Conservation (phyloP, 2,888 invertebrate genomes). For the Chesias legatella region DNA sequence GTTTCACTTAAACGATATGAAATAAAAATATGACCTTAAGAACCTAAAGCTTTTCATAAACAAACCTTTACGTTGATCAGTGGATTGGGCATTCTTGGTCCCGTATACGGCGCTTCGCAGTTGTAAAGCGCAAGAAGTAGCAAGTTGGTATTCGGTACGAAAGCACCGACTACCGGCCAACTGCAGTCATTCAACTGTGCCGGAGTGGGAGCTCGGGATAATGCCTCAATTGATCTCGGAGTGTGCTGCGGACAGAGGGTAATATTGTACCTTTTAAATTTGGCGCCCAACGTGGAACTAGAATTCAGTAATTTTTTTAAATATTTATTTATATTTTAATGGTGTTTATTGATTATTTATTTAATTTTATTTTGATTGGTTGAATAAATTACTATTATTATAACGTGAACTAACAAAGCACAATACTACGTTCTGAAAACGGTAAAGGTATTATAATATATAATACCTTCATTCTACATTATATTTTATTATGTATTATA, state of each 20-base stretch:
- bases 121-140: constrained; percentile 62
- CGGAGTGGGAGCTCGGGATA: constrained; percentile 42
- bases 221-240: constrained; percentile 42
- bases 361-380: no score
- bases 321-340: no score
- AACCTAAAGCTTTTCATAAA: neutral
- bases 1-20: no score
- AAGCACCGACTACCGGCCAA: constrained; percentile 62
- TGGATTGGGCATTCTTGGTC: constrained; percentile 47
- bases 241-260: constrained; percentile 43
- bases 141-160: constrained; percentile 61
- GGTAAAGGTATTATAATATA: no score
- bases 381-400: no score
- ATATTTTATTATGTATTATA: no score
- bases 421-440: no score
- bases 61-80: constrained; percentile 52
- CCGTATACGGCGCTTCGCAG: constrained; percentile 37
- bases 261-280: neutral
- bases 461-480: no score
- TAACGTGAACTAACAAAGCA: no score
- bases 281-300: constrained; percentile 1
- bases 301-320: no score
- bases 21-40: neutral
- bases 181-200: constrained; percentile 38
- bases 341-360: no score